These are phyloP conservation scores for Agraylea sexmaculata DNA, from an alignment of 1,140 invertebrate genomes.

Conservation along the genomic window DNA sequence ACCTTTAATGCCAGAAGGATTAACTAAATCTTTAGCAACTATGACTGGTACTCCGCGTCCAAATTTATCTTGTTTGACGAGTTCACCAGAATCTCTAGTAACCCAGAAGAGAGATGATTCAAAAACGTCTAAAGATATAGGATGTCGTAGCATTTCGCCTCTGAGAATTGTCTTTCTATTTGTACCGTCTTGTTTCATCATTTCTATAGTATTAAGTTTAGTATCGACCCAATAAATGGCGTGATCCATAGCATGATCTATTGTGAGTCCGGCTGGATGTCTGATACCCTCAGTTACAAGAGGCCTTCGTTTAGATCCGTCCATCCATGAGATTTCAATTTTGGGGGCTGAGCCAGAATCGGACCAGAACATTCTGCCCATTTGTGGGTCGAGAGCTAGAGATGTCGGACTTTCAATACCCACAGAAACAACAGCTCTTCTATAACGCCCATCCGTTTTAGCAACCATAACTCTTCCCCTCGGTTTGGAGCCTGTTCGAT, in stretches of 20 bases:
- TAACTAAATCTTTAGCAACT: constrained; percentile 65
- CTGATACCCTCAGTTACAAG: constrained; percentile 69
- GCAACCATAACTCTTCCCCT: constrained; percentile 74
- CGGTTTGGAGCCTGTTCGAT: constrained; percentile 57
- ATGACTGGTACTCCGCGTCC: constrained; percentile 81
- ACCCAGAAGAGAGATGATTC: constrained; percentile 86
- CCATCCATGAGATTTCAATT: constrained; percentile 92
- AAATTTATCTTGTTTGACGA: constrained; percentile 88
- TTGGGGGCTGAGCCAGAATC: constrained; percentile 74
- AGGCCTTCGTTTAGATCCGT: constrained; percentile 72
- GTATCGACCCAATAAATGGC: constrained; percentile 91
- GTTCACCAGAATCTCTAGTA: constrained; percentile 69
- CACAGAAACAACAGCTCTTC: constrained; percentile 57
- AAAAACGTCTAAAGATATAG: constrained; percentile 84
- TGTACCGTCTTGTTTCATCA: constrained; percentile 71
- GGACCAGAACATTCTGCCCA: constrained; percentile 80
- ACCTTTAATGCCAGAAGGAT: constrained; percentile 76
- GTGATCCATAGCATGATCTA: constrained; percentile 84
- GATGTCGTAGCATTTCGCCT: constrained; percentile 63
- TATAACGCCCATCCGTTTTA: constrained; percentile 80
- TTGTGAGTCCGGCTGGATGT: constrained; percentile 75
- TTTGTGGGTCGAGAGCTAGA: constrained; percentile 75
- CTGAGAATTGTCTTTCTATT: constrained; percentile 61
- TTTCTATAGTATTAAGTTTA: constrained; percentile 88
- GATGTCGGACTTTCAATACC: constrained; percentile 73